Evolutionary conservation across 1,140 invertebrate genomes (phyloP), one percentile per base, ranked within the genome.

Genomic region (Cotesia vestalis): DNA sequence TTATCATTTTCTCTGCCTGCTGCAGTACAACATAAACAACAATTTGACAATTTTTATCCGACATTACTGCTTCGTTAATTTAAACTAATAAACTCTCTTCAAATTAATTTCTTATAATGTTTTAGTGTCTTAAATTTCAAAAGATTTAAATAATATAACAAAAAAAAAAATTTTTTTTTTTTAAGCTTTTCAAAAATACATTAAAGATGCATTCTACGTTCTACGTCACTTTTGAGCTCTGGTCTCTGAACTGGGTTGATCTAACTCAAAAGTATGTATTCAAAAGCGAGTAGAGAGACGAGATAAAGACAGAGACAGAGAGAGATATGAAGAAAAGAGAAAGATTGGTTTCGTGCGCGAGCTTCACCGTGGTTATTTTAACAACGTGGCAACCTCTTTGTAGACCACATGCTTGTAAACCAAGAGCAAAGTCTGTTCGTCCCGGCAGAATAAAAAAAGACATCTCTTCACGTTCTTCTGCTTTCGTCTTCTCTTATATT

Each of bases 381-480:
- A 87, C 86, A 86, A 85, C 84, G 84, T 85, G 83, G 83, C 82
- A 86, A 84, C 79, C 84, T 86, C 86, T 87, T 85, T 85, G 84
- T 85, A 84, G 84, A 86, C 84, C 84, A 83, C 85, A 84, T 82
- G 83, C 84, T 86, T 87, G 85, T 85, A 86, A 85, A 86, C 84
- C 80, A 85, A 85, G 84, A 85, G 82, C 83, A 81, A 86, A 86
- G 84, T 86, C 84, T 83, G 84, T 81, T 86, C 81, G 78, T 76
- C 76, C 78, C 72, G 71, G 78, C 66, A 51, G 70, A 75, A 74
- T 71, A 74, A 71, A 75, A 72, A 75, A 75, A 75, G 67, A 75
- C 64, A 75, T 72, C 72, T 76, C 68, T 51, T 63, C 59, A 68
- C 20, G 66, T 66, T 66, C 52, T 59, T 71, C 74, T 63, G 51